Evolutionary conservation across 2,888 invertebrate genomes (phyloP), one percentile per base, ranked within the genome.

Genomic region (Agrochola macilenta): DNA sequence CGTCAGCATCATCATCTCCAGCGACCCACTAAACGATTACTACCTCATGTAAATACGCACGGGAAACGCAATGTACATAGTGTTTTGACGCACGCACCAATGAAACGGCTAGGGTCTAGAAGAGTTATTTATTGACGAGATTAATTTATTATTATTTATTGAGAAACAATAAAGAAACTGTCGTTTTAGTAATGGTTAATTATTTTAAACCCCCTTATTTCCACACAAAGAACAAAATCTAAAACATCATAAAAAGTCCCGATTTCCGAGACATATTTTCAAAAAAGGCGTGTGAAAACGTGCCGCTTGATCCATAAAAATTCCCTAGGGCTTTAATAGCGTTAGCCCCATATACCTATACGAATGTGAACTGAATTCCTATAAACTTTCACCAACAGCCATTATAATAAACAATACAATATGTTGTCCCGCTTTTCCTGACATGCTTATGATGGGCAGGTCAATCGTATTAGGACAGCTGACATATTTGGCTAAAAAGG

Each of bases 71-170:
- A 88, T 93, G 94, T 94, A 94, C 86, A 94, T 93, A 94, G 89
- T 88, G 88, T 89, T 85, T 75, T 74, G 64, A 91, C 80, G 91
- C 91, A 91, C 91, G 89, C 92, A 93, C 94, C 93, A 94, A 93
- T 94, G 94, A 94, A 89, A 91, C 87, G 93, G 94, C 89, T 96
- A 95, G 95, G 90, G 94, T 93, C 83, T 95, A 95, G 92, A 91
- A 89, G 92, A 93, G 93, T 89, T 95, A 95, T 95, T 96, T 96
- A 96, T 95, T 94, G 92, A 94, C 90, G 92, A 92, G 57, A 81
- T 66, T 79, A 82, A 95, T 95, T 96, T 96, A 96, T 93, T 92
- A 89, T 76, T 95, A 96, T 96, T 96, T 96, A 96, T 95, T 94
- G 92, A 93, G 93, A 81, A 93, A 94, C 93, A 93, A 95, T 96